These are phyloP conservation scores for Pipra filicauda DNA, from an alignment of 2,113 vertebrate species.

Conservation along the genomic window DNA sequence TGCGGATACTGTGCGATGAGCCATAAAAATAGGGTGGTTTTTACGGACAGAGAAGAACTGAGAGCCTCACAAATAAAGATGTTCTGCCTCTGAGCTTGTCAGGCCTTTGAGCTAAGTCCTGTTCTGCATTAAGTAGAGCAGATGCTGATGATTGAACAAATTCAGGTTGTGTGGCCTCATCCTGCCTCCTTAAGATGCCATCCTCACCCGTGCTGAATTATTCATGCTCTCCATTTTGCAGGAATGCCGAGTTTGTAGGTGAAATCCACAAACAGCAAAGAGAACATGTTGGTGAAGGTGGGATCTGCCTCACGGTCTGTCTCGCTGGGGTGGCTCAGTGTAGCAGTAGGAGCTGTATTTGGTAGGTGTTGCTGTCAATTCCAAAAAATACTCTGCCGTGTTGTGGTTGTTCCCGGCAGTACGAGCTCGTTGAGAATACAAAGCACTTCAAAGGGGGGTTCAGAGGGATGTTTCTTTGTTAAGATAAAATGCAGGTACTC, in stretches of 20 bases:
- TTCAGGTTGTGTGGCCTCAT: neutral
- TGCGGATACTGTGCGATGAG: neutral
- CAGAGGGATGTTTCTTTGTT: neutral
- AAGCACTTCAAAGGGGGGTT: neutral
- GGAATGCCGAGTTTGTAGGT: neutral
- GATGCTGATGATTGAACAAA: neutral
- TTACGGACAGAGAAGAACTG: neutral
- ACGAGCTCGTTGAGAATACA: neutral
- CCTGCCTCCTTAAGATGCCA: neutral
- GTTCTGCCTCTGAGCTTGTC: neutral
- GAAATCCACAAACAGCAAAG: conserved; percentile 12
- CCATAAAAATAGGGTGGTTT: neutral
- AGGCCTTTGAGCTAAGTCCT: neutral
- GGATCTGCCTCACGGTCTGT: neutral
- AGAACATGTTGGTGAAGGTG: neutral
- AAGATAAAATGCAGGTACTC: neutral
- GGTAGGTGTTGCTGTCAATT: conserved; percentile 17
- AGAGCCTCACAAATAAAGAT: neutral
- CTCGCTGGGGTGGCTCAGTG: neutral
- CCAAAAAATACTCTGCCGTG: neutral
- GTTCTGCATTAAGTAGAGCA: conserved; percentile 23
- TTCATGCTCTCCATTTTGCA: neutral
- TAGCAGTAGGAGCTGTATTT: neutral
- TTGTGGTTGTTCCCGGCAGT: neutral
- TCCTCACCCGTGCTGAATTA: neutral